Conservation (phyloP, 1,140 invertebrate species). For the Gerris buenoi region DNA sequence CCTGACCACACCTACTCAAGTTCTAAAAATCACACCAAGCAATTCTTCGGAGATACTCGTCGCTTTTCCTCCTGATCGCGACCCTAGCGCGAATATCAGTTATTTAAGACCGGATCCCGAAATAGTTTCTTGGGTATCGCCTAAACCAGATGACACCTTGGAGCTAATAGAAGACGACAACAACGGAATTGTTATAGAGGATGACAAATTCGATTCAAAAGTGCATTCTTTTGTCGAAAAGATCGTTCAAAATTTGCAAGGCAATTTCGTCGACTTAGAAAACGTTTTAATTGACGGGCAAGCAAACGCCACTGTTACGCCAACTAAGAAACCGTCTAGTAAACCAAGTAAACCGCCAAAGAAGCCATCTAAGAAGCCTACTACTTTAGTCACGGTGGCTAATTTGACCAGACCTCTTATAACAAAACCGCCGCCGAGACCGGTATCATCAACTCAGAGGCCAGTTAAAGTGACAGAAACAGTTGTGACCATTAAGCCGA, state of each 20-base stretch:
- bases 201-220: conserved; percentile 56
- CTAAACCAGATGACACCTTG: conserved; percentile 27
- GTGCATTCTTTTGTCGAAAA: conserved; percentile 66
- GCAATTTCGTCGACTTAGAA: conserved; percentile 60
- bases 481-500: not conserved
- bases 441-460: not conserved
- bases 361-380: conserved; percentile 25
- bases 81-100: conserved; percentile 54
- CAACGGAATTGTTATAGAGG: conserved; percentile 54
- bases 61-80: conserved; percentile 67
- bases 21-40: conserved; percentile 33
- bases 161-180: conserved; percentile 34
- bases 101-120: conserved; percentile 32
- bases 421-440: conserved; percentile 13
- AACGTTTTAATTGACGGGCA: conserved; percentile 47
- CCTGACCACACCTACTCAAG: conserved; percentile 8
- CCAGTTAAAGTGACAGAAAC: not conserved
- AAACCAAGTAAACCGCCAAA: conserved; percentile 33
- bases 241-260: conserved; percentile 62
- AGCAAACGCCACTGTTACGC: conserved; percentile 17
- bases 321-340: conserved; percentile 28
- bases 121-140: conserved; percentile 8
- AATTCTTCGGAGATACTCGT: conserved; percentile 45
- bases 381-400: conserved; percentile 11
- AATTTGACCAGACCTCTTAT: conserved; percentile 8